These are phyloP conservation scores for Cryptoblepharus egeriae DNA, from an alignment of 2,797 vertebrate genomes.

Conservation along the genomic window DNA sequence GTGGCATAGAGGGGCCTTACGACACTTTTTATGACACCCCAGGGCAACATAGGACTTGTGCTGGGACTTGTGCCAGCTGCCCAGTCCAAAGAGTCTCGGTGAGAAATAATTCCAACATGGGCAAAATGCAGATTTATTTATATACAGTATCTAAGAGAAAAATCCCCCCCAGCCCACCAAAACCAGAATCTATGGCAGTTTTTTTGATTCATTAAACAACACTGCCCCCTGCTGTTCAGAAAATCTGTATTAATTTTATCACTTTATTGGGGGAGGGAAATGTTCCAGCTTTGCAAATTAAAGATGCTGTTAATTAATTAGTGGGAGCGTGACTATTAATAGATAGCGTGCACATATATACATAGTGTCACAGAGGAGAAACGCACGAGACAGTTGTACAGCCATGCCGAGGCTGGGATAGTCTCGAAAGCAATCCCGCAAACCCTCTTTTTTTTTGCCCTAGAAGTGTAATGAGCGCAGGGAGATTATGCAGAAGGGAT, in stretches of 20 bases:
- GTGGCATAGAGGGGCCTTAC: too few relatives aligned
- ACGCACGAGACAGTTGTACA: not conserved
- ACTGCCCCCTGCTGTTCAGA: slow-evolving; percentile 71
- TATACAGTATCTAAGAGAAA: too few relatives aligned
- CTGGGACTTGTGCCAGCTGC: not conserved
- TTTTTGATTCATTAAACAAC: slow-evolving; percentile 67
- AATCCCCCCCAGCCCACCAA: slow-evolving; percentile 9
- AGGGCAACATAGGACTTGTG: not conserved
- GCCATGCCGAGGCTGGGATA: not conserved
- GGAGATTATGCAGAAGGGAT: slow-evolving; percentile 56
- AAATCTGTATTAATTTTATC: not conserved
- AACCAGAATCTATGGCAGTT: not conserved
- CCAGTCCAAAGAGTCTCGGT: too few relatives aligned
- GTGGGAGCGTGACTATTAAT: not conserved
- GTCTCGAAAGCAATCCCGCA: slow-evolving; percentile 16
- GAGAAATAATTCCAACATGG: not conserved
- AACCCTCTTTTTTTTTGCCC: slow-evolving; percentile 20
- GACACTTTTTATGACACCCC: too few relatives aligned
- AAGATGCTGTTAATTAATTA: not conserved
- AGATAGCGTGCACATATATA: not conserved
- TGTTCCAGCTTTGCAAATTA: not conserved
- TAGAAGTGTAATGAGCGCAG: slow-evolving; percentile 40
- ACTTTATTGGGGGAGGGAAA: not conserved
- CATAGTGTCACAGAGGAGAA: not conserved
- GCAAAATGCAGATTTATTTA: not conserved